Percentiles rank a stretch among this genome's conserved stretches.
These are phyloP conservation scores for Hypena proboscidalis DNA, from an alignment of 2,888 invertebrate genomes.

Conservation along the genomic window DNA sequence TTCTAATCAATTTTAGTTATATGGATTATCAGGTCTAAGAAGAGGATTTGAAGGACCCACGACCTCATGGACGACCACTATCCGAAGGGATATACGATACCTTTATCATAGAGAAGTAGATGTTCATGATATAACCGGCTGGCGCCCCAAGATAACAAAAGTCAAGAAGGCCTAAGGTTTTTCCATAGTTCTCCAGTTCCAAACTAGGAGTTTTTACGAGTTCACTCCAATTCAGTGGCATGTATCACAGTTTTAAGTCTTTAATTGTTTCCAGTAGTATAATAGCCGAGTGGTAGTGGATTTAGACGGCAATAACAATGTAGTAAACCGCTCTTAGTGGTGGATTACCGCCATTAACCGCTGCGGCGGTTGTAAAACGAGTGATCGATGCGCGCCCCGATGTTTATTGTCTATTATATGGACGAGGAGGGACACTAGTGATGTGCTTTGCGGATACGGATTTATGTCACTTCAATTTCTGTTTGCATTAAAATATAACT, in stretches of 20 bases:
- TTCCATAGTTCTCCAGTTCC: neutral
- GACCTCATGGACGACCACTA: no score
- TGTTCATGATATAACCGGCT: no score
- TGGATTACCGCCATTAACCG: slow-evolving; percentile 80
- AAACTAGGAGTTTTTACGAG: slow-evolving; percentile 3
- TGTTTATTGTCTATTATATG: slow-evolving; percentile 66
- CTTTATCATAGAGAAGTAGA: no score
- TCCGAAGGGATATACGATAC: no score
- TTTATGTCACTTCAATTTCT: slow-evolving; percentile 23
- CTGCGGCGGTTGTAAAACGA: slow-evolving; percentile 71
- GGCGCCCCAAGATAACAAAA: no score
- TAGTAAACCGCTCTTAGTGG: slow-evolving; percentile 73
- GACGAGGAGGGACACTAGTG: slow-evolving; percentile 51
- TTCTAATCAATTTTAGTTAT: no score
- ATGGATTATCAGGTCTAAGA: no score
- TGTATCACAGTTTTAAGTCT: slow-evolving; percentile 31
- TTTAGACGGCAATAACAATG: slow-evolving; percentile 66
- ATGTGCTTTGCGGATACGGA: slow-evolving; percentile 28
- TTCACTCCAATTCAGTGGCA: slow-evolving; percentile 18
- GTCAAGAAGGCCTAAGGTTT: no score
- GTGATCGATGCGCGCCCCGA: slow-evolving; percentile 72
- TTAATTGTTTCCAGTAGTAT: slow-evolving; percentile 45
- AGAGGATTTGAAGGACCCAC: no score
- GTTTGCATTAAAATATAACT: neutral
- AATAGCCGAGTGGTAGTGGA: slow-evolving; percentile 43